These are phyloP conservation scores for Drosophila prostipennis DNA, from an alignment of 2,888 invertebrate species.

Conservation along the genomic window DNA sequence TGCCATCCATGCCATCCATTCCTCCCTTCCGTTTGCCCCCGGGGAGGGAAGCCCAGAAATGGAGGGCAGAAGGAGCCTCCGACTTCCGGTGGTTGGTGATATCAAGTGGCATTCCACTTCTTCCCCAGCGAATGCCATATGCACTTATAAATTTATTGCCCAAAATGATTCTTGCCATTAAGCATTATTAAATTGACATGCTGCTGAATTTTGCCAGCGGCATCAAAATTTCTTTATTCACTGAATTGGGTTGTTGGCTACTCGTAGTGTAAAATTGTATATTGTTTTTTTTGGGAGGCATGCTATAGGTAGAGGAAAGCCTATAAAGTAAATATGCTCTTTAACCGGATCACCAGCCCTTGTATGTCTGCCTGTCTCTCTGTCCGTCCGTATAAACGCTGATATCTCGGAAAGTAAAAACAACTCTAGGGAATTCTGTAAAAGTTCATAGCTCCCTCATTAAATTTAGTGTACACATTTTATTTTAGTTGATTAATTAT, in stretches of 20 bases:
- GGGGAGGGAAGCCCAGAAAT: constrained; percentile 6
- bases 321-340: too few relatives aligned
- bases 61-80: neutral
- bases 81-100: constrained; percentile 9
- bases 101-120: constrained; percentile 28
- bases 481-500: too few relatives aligned
- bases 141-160: constrained; percentile 75
- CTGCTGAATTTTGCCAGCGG: constrained; percentile 63
- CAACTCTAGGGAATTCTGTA: too few relatives aligned
- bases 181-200: constrained; percentile 81
- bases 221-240: neutral
- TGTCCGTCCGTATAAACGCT: too few relatives aligned
- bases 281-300: too few relatives aligned
- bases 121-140: constrained; percentile 30
- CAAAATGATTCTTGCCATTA: constrained; percentile 81
- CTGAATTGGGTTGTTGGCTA: neutral
- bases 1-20: constrained; percentile 4
- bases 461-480: too few relatives aligned
- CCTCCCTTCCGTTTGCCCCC: constrained; percentile 1
- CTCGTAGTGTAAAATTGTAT: too few relatives aligned
- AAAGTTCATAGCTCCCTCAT: too few relatives aligned
- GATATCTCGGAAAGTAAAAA: too few relatives aligned
- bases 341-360: too few relatives aligned
- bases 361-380: too few relatives aligned
- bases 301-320: too few relatives aligned